Evolutionary conservation across 2,888 invertebrate species (phyloP).

Genomic region (Pristionchus entomophagus): DNA sequence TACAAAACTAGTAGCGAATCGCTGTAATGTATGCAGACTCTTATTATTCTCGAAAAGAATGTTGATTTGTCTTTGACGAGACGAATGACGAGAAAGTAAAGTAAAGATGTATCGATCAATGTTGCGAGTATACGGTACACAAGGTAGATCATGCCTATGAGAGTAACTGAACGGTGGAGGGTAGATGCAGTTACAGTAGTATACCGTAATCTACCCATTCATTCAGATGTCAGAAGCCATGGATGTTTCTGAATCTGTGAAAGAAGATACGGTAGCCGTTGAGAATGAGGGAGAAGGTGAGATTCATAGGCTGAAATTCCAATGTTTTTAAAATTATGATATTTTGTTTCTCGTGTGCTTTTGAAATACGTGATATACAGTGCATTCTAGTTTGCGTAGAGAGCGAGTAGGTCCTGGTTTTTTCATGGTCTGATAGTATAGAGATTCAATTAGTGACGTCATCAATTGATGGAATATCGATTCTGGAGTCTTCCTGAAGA

Average conservation of each 20-base stretch:
- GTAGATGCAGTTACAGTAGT: no score
- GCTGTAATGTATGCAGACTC: constrained; percentile 39
- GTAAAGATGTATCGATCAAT: constrained; percentile 35
- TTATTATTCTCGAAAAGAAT: constrained; percentile 37
- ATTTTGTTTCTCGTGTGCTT: no score
- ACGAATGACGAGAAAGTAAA: constrained; percentile 34
- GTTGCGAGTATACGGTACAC: not conserved
- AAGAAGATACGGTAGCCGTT: not conserved
- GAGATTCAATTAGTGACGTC: no score
- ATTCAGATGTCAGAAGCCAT: constrained; percentile 18
- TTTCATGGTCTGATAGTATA: no score
- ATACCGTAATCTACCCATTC: not conserved
- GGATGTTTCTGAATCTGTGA: constrained; percentile 34
- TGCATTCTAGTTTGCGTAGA: no score
- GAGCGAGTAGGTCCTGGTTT: no score
- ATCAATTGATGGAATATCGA: no score
- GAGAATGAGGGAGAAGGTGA: constrained; percentile 30
- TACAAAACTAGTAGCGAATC: constrained; percentile 29
- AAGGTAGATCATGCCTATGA: not conserved
- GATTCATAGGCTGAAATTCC: not conserved
- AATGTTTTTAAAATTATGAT: no score
- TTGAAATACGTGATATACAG: no score
- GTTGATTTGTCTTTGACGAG: constrained; percentile 24
- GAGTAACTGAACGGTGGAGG: constrained; percentile 26
- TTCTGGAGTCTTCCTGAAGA: no score